A percentile compares a stretch with the other conserved stretches of the same genome.
Evolutionary conservation across 2,888 invertebrate species (phyloP).

Genomic region (Amiota communis): DNA sequence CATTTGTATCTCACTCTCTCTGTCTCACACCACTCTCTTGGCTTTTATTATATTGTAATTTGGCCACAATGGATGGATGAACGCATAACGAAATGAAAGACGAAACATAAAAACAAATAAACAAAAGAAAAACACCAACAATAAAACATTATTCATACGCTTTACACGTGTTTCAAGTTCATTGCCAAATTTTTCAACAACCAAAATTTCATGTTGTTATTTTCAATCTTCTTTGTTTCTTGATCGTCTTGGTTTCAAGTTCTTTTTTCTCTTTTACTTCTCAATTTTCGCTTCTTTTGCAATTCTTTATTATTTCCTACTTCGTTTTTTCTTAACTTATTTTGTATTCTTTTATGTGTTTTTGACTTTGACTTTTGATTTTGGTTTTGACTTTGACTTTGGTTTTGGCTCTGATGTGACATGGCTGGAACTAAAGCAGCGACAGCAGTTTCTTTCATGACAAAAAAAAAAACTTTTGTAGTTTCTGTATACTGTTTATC

Average conservation of each 20-base stretch:
- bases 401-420: neutral
- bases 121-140: neutral
- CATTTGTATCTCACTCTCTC: neutral
- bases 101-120: neutral
- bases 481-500: no score
- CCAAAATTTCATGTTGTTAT: neutral
- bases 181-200: slow-evolving; percentile 62
- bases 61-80: slow-evolving; percentile 43
- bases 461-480: no score
- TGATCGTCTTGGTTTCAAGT: slow-evolving; percentile 36
- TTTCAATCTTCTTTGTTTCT: slow-evolving; percentile 3
- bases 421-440: neutral
- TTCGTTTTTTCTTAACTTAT: neutral
- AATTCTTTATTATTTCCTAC: neutral
- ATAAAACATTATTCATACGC: slow-evolving; percentile 51
- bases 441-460: neutral
- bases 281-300: slow-evolving; percentile 46
- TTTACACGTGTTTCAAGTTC: slow-evolving; percentile 69
- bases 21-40: slow-evolving; percentile 15
- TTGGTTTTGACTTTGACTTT: neutral
- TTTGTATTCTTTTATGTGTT: neutral
- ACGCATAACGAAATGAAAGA: no score
- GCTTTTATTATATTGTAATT: slow-evolving; percentile 35
- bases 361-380: neutral
- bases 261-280: slow-evolving; percentile 32